Conservation (phyloP, 2,113 vertebrate species). For the Corythornis madagascariensis region DNA sequence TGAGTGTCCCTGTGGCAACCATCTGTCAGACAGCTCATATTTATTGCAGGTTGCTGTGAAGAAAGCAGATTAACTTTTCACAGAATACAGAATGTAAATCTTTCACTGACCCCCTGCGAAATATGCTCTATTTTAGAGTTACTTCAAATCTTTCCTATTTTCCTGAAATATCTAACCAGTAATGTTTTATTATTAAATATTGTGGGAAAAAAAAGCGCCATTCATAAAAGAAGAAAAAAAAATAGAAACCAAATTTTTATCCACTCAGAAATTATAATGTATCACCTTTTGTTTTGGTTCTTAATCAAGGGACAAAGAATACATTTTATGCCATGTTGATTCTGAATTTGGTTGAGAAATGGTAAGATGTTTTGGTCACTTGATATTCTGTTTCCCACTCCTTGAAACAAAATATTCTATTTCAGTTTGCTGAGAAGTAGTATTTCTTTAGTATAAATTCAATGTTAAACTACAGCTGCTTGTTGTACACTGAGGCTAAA, state of each 20-base stretch:
- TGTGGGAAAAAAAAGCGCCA: not conserved
- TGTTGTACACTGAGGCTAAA: not conserved
- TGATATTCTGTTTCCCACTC: not conserved
- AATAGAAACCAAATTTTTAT: not conserved
- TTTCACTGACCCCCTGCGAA: not conserved
- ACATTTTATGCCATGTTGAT: not conserved
- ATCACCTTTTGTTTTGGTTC: not conserved
- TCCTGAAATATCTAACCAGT: not conserved
- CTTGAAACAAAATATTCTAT: not conserved
- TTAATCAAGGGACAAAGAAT: not conserved
- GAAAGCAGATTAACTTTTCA: constrained; percentile 10
- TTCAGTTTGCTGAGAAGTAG: not conserved
- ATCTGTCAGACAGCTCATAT: not conserved
- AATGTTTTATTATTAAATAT: not conserved
- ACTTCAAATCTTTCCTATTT: not conserved
- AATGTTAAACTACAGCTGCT: not conserved
- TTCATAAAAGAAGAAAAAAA: not conserved
- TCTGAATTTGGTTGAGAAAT: not conserved
- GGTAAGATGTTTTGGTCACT: not conserved
- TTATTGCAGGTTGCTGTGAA: not conserved
- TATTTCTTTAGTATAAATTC: not conserved
- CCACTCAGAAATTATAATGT: not conserved
- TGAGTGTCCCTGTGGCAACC: not conserved
- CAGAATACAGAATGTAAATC: not conserved
- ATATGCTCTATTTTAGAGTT: not conserved